phyloP scores from a whole-genome alignment of 2,797 vertebrate species.

The Chrysocyon brachyurus region DNA sequence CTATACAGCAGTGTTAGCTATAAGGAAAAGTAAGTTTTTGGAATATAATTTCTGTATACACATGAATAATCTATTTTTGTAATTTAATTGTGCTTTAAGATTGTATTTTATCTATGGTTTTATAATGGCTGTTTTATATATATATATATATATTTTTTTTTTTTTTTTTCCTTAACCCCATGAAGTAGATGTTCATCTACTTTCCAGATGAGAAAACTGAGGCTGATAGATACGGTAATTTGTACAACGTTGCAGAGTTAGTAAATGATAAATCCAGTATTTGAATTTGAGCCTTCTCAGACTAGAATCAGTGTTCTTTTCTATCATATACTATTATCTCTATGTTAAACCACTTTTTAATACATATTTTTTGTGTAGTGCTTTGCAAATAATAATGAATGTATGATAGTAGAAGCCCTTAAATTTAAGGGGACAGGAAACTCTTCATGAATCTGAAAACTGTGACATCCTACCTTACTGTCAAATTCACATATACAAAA shows the following conservation, averaged over 20 bases:
- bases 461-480: not conserved
- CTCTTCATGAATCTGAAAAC: constrained; percentile 54
- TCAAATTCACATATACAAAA: constrained; percentile 17
- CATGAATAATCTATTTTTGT: constrained; percentile 2
- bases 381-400: constrained; percentile 15
- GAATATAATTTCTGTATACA: constrained; percentile 24
- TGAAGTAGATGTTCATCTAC: constrained; percentile 53
- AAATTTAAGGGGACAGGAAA: not conserved
- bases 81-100: constrained; percentile 47
- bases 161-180: constrained; percentile 56
- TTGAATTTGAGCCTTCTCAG: constrained; percentile 6
- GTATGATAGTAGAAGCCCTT: not conserved
- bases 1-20: not conserved
- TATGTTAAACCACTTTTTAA: constrained; percentile 36
- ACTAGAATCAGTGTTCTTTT: not conserved
- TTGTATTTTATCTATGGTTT: not conserved
- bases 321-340: not conserved
- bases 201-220: constrained; percentile 33
- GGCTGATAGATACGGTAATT: not conserved
- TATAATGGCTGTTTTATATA: not conserved
- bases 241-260: not conserved
- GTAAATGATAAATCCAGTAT: constrained; percentile 40
- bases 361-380: constrained; percentile 26
- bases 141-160: not conserved
- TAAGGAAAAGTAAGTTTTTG: constrained; percentile 28